A percentile compares a stretch with the other conserved stretches of the same genome.
Evolutionary conservation across 2,113 vertebrate species (phyloP).

Genomic region (Megalops atlanticus): DNA sequence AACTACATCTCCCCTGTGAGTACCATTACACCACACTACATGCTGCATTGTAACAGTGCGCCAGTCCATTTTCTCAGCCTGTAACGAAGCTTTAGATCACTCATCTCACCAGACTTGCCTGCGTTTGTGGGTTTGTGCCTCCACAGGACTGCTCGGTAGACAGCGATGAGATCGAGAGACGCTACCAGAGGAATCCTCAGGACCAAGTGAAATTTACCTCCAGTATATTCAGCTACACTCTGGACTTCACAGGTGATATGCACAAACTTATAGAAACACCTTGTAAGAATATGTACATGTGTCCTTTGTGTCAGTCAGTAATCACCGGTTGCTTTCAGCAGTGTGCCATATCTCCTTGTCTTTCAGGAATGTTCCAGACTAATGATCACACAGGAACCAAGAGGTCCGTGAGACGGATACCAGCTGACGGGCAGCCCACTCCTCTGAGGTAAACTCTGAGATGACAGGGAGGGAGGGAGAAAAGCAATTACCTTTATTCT

Average conservation of each 20-base stretch:
- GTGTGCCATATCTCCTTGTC: background rate
- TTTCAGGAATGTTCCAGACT: constrained; percentile 12
- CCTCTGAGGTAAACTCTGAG: background rate
- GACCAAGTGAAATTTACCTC: constrained; percentile 11
- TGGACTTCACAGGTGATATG: constrained; percentile 25
- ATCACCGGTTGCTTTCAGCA: background rate
- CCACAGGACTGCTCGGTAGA: constrained; percentile 10
- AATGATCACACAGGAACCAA: background rate
- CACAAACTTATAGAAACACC: too few species aligned
- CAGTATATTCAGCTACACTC: background rate
- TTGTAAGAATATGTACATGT: too few species aligned
- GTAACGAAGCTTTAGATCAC: background rate
- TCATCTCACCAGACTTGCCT: background rate
- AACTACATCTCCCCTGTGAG: constrained; percentile 18
- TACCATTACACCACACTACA: background rate
- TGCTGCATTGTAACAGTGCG: too few species aligned
- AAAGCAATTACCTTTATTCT: background rate
- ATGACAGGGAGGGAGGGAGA: background rate
- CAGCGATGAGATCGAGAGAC: constrained; percentile 23
- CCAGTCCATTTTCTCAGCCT: too few species aligned
- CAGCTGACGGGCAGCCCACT: background rate
- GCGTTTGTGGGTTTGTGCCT: background rate
- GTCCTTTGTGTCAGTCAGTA: too few species aligned
- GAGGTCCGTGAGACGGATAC: background rate
- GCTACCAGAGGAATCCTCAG: constrained; percentile 27